phyloP scores from a whole-genome alignment of 2,888 invertebrate species.

The Chrysomela aeneicollis region DNA sequence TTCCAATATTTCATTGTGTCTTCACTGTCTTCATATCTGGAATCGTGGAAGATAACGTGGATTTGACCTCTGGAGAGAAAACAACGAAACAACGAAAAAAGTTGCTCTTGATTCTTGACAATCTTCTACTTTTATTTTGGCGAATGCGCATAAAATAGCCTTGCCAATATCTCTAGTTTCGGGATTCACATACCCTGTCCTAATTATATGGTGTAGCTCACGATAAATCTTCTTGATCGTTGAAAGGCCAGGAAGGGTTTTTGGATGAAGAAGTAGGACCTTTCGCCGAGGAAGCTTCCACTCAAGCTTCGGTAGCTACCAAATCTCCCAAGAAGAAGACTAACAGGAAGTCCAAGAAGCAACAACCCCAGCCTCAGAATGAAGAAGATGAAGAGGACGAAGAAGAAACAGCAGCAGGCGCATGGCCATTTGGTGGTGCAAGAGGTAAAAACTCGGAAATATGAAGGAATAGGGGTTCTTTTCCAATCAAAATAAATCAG shows the following conservation, averaged over 20 bases:
- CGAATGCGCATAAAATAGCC: no score
- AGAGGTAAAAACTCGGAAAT: slow-evolving; percentile 50
- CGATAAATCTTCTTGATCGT: neutral
- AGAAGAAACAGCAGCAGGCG: slow-evolving; percentile 61
- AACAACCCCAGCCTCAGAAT: slow-evolving; percentile 37
- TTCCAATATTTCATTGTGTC: no score
- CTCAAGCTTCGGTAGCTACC: slow-evolving; percentile 28
- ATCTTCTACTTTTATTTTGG: no score
- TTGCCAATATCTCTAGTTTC: no score
- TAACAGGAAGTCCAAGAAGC: slow-evolving; percentile 36
- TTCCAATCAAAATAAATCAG: no score
- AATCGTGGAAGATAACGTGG: no score
- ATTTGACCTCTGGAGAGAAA: no score
- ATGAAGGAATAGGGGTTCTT: no score
- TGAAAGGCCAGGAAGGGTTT: slow-evolving; percentile 5
- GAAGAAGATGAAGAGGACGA: slow-evolving; percentile 53
- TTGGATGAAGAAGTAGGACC: slow-evolving; percentile 21
- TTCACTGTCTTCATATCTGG: no score
- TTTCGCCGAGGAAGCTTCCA: slow-evolving; percentile 23
- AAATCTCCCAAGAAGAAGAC: slow-evolving; percentile 37
- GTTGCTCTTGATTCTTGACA: no score
- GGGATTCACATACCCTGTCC: no score
- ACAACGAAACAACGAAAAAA: no score
- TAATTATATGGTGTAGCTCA: neutral
- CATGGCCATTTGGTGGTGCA: slow-evolving; percentile 49